A percentile compares a stretch with the other conserved stretches of the same genome.
Evolutionary conservation across 2,113 vertebrate species (phyloP).

Genomic region (Scophthalmus maximus): DNA sequence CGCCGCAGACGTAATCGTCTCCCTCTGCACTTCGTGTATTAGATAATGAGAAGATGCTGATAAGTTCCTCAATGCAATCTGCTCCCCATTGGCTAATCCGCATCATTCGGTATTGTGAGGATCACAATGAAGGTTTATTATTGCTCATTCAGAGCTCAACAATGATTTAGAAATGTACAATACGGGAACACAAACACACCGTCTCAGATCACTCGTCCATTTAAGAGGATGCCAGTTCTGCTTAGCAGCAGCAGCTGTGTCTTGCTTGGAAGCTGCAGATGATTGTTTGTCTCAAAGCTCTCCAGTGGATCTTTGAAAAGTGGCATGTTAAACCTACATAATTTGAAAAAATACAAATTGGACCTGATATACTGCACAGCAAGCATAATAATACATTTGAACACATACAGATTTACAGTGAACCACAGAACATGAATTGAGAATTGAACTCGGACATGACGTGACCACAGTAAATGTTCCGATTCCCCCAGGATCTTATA

Average conservation of each 20-base stretch:
- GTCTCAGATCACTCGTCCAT: conserved; percentile 69
- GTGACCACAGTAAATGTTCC: conserved; percentile 48
- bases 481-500: conserved; percentile 60
- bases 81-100: conserved; percentile 73
- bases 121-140: conserved; percentile 77
- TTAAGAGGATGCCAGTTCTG: conserved; percentile 63
- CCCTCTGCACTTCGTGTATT: conserved; percentile 66
- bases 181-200: conserved; percentile 56
- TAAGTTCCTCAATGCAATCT: conserved; percentile 74
- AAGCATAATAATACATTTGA: too few species aligned
- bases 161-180: conserved; percentile 66
- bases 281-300: conserved; percentile 39
- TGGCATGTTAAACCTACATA: conserved; percentile 4
- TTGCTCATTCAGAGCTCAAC: conserved; percentile 72
- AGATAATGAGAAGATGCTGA: conserved; percentile 80
- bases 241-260: conserved; percentile 48
- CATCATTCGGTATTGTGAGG: conserved; percentile 71
- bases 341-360: background rate
- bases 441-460: conserved; percentile 18
- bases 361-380: background rate
- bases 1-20: conserved; percentile 60
- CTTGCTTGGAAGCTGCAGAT: conserved; percentile 29
- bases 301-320: conserved; percentile 30
- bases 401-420: conserved; percentile 28
- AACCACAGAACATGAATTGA: conserved; percentile 20